phyloP scores from a whole-genome alignment of 2,888 invertebrate species.

The Orchesellides sinensis region DNA sequence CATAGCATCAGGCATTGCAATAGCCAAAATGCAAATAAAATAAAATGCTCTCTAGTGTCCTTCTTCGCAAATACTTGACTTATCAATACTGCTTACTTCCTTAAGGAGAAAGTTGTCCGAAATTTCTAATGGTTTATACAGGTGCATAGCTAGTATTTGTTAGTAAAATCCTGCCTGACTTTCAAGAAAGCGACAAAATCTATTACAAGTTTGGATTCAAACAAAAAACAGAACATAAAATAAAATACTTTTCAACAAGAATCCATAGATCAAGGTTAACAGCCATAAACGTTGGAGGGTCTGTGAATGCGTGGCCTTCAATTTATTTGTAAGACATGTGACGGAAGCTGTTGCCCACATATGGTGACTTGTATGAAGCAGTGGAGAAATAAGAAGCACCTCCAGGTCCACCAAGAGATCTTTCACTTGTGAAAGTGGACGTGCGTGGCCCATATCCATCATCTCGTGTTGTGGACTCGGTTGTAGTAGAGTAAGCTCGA shows the following conservation, averaged over 20 bases:
- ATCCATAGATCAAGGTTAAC: neutral
- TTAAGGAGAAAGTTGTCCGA: no score
- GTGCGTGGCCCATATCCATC: slow-evolving; percentile 71
- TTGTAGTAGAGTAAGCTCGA: slow-evolving; percentile 50
- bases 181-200: neutral
- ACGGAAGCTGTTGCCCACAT: slow-evolving; percentile 68
- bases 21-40: no score
- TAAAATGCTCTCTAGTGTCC: no score
- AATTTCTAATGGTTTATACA: neutral
- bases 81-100: no score
- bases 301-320: neutral
- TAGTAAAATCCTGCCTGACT: neutral
- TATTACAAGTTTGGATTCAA: neutral
- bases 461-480: slow-evolving; percentile 69
- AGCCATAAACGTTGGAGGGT: no score
- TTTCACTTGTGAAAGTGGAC: slow-evolving; percentile 67
- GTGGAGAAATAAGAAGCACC: slow-evolving; percentile 70
- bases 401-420: slow-evolving; percentile 65
- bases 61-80: no score
- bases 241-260: neutral
- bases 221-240: slow-evolving; percentile 1
- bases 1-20: no score
- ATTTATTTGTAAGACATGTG: slow-evolving; percentile 71
- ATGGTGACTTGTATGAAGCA: slow-evolving; percentile 68
- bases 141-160: neutral